Conservation (phyloP, 2,888 invertebrate genomes). For the Chromoteleia sp. region DNA sequence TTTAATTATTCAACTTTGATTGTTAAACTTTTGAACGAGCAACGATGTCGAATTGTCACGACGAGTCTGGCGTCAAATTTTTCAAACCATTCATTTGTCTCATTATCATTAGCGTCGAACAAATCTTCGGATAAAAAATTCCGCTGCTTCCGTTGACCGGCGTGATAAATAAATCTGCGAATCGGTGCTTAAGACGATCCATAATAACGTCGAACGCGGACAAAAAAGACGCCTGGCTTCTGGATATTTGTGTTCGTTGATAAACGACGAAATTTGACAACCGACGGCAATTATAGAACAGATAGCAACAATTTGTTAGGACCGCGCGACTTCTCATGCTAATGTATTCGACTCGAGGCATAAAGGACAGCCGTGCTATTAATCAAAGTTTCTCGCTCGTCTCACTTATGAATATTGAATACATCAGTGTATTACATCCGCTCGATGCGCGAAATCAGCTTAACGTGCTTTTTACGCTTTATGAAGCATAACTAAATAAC, state of each 20-base stretch:
- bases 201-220: slow-evolving; percentile 31
- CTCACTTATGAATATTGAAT: slow-evolving; percentile 71
- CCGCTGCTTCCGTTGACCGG: slow-evolving; percentile 22
- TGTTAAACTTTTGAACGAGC: not conserved
- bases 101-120: slow-evolving; percentile 31
- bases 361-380: slow-evolving; percentile 66
- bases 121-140: slow-evolving; percentile 28
- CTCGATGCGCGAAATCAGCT: slow-evolving; percentile 67
- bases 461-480: slow-evolving; percentile 71
- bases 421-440: slow-evolving; percentile 70
- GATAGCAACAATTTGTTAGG: slow-evolving; percentile 68
- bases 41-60: not conserved
- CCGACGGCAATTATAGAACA: slow-evolving; percentile 62
- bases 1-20: no score
- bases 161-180: slow-evolving; percentile 43
- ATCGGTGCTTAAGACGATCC: slow-evolving; percentile 34
- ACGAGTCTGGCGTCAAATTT: not conserved
- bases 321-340: slow-evolving; percentile 62
- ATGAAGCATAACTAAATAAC: slow-evolving; percentile 71
- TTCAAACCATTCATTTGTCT: slow-evolving; percentile 5
- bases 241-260: slow-evolving; percentile 61
- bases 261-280: slow-evolving; percentile 68
- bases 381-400: slow-evolving; percentile 70
- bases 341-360: slow-evolving; percentile 69
- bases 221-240: slow-evolving; percentile 55